These are phyloP conservation scores for Gadus macrocephalus DNA, from an alignment of 2,113 vertebrate genomes.

Conservation along the genomic window DNA sequence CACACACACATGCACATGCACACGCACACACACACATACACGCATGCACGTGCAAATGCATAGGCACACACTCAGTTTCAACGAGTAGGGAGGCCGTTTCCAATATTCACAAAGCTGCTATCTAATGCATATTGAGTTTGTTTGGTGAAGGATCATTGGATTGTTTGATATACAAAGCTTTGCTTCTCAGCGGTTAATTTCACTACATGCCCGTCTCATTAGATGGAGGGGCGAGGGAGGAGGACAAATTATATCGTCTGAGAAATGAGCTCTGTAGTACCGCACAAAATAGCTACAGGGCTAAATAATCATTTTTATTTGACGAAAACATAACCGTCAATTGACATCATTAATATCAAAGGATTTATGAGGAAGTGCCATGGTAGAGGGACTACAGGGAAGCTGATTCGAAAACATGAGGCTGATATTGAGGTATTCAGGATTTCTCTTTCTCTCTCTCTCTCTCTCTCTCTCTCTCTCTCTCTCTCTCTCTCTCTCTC, in stretches of 20 bases:
- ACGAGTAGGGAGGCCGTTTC: slow-evolving; percentile 54
- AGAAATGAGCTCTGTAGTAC: slow-evolving; percentile 52
- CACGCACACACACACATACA: too few species aligned
- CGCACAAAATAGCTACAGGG: slow-evolving; percentile 16
- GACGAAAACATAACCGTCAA: slow-evolving; percentile 9
- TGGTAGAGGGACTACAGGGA: neutral
- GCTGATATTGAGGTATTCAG: too few species aligned
- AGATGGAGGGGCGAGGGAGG: slow-evolving; percentile 49
- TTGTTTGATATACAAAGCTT: slow-evolving; percentile 65
- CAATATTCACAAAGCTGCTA: slow-evolving; percentile 61
- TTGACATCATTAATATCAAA: slow-evolving; percentile 15
- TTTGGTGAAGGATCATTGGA: slow-evolving; percentile 73
- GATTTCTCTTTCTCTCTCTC: too few species aligned
- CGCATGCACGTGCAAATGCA: too few species aligned
- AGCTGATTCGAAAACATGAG: too few species aligned
- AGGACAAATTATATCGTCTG: slow-evolving; percentile 35
- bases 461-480: neutral
- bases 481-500: neutral
- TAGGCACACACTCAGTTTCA: slow-evolving; percentile 29
- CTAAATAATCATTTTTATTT: neutral
- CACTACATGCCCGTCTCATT: slow-evolving; percentile 62
- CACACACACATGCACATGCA: too few species aligned
- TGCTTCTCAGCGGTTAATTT: slow-evolving; percentile 68
- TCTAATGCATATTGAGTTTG: slow-evolving; percentile 72
- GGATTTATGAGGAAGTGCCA: neutral